Evolutionary conservation across 2,113 vertebrate genomes (phyloP), one percentile per base, ranked within the genome.

Genomic region (Bos javanicus): DNA sequence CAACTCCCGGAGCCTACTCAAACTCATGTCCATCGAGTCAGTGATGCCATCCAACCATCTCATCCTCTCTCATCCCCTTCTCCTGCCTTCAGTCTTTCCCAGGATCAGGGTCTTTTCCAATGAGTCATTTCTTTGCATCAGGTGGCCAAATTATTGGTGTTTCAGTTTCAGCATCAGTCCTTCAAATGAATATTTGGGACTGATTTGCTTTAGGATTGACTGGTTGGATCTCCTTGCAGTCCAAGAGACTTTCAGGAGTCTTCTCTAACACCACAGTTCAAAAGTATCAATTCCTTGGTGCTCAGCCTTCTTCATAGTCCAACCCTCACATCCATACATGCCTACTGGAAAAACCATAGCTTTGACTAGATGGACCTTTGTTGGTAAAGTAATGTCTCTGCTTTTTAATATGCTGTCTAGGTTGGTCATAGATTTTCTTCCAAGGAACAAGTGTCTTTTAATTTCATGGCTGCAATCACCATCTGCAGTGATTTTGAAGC

Each of bases 201-300:
- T 36, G 9, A 71, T 71, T 23, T 71, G 5, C 10, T 71, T 71
- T 39, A 71, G 67, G n/a, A 39, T 71, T 39, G n/a, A 36, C 19
- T 71, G 10, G n/a, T 71, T 71, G 19, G n/a, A 71, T 71, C 67
- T 71, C n/a, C 17, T 23, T 36, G n/a, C 9, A 39, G n/a, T 39
- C 36, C 67, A 12, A 71, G n/a, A 71, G n/a, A 71, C 19, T 71
- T 12, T 39, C n/a, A 71, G 3, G 2, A 71, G 64, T 36, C 5
- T 71, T 39, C 67, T 71, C 67, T 11, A 71, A 23, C 19, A 36
- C 67, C n/a, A 71, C n/a, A 71, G n/a, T 71, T 36, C 67, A 71
- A 71, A 71, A 71, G 9, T n/a, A 39, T 71, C n/a, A 39, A 0
- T 36, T 71, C 1, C 7, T 71, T 12, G 10, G 5, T 3, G 3